Evolutionary conservation across 1,140 invertebrate species (phyloP), one percentile per base, ranked within the genome.

Genomic region (Orius insidiosus): DNA sequence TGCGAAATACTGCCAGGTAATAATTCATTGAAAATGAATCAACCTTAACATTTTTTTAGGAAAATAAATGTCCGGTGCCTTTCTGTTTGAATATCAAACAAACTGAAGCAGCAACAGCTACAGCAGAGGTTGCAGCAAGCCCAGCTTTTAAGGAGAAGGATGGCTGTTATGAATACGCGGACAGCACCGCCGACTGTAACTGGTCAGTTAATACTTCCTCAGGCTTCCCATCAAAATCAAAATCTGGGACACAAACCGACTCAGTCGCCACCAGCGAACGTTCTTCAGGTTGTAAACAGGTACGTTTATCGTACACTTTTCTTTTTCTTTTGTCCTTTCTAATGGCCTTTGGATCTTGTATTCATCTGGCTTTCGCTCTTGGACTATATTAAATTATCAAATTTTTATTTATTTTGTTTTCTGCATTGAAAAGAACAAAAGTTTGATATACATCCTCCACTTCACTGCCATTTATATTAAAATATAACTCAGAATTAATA

Each of bases 31-130:
- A 34, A 35, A 10, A 45, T 34, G 32, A 19, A 6, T 36, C 13
- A 5, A 10, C 13, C n/a, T 15, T 6, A 31, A 31, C 15, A 31
- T 37, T 50, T 38, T 55, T 53, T 7, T 45, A 60, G 63, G 87
- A 93, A 67, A 78, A 76, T 35, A 95, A 95, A 65, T 98, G 93
- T 71, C 80, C 84, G 47, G 93, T 98, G 59, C 93, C 94, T 54
- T 98, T 97, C 76, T 99, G 95, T 73, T 78, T 78, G 49, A 95
- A 93, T 62, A 96, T 98, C 55, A 96, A 97, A 63, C 85, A 97
- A 96, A 64, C 67, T 98, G 49, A 85, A 88, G 58, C 92, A 97
- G 63, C 93, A 98, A 63, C 92, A 98, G 63, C 66, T 93, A 34
- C 88, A 95, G 59, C 87, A 93, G 63, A 70, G 85, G 53, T 62